A percentile compares a stretch with the other conserved stretches of the same genome.
These are phyloP conservation scores for Acanthopleura granulata DNA, from an alignment of 2,888 invertebrate genomes.

Conservation along the genomic window DNA sequence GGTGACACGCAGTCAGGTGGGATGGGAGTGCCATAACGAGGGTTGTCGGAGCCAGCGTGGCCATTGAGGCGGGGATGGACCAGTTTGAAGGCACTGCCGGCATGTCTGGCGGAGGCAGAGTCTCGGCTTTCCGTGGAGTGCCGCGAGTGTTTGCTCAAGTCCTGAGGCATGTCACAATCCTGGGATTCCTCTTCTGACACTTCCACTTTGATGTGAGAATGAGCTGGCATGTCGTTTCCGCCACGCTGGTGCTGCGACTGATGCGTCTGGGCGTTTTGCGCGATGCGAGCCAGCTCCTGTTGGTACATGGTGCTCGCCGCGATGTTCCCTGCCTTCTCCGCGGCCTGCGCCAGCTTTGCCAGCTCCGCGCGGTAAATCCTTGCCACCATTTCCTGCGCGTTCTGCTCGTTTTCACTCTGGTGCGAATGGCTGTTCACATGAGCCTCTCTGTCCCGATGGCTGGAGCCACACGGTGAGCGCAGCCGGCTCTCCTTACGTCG, in stretches of 20 bases:
- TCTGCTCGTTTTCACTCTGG: slow-evolving; percentile 70
- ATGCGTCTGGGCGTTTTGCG: slow-evolving; percentile 62
- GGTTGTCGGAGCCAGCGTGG: slow-evolving; percentile 28
- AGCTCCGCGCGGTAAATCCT: slow-evolving; percentile 76
- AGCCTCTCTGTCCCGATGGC: not conserved
- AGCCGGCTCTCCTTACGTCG: not conserved
- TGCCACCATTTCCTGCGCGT: slow-evolving; percentile 79
- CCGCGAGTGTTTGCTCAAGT: slow-evolving; percentile 19
- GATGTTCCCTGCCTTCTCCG: slow-evolving; percentile 65
- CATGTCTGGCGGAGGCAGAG: slow-evolving; percentile 55
- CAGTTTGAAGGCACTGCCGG: slow-evolving; percentile 80
- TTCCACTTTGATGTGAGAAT: slow-evolving; percentile 46
- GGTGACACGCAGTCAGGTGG: slow-evolving; percentile 87
- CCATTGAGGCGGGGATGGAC: slow-evolving; percentile 77
- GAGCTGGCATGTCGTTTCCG: not conserved
- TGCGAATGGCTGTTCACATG: slow-evolving; percentile 6
- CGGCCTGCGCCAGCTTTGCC: slow-evolving; percentile 85
- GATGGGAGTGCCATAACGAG: slow-evolving; percentile 76
- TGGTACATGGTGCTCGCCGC: slow-evolving; percentile 83
- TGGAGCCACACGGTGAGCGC: not conserved
- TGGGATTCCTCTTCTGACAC: slow-evolving; percentile 52
- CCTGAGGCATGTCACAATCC: slow-evolving; percentile 28
- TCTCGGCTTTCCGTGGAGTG: slow-evolving; percentile 26
- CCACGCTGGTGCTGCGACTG: slow-evolving; percentile 74
- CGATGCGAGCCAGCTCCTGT: slow-evolving; percentile 91